These are phyloP conservation scores for Phocoena phocoena DNA, from an alignment of 2,113 vertebrate genomes.

Conservation along the genomic window DNA sequence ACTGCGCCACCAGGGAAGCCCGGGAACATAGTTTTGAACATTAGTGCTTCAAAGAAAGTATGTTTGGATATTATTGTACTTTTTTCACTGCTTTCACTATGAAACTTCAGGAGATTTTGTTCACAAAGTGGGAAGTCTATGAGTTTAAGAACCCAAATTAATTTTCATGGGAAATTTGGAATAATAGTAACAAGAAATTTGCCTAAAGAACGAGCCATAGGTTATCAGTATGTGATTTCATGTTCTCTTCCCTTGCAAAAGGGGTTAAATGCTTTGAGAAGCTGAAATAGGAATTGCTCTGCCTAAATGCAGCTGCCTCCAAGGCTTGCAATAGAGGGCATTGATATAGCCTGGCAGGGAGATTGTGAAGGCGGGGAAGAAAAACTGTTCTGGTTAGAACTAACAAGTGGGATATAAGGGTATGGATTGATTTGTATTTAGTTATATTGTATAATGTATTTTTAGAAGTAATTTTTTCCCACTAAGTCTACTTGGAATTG, in stretches of 20 bases:
- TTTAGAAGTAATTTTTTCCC: neutral
- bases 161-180: conserved; percentile 39
- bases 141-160: conserved; percentile 37
- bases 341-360: neutral
- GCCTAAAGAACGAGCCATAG: neutral
- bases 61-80: neutral
- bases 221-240: conserved; percentile 1
- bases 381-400: neutral
- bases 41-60: conserved; percentile 33
- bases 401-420: neutral
- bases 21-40: neutral
- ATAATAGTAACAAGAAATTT: neutral
- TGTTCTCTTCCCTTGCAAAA: conserved; percentile 10
- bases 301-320: neutral
- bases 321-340: neutral
- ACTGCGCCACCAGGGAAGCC: too few species aligned
- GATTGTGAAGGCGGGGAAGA: neutral
- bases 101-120: conserved; percentile 36
- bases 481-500: neutral
- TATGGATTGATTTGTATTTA: neutral
- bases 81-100: neutral
- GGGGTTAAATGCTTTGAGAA: neutral
- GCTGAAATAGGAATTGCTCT: conserved; percentile 14
- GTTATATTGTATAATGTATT: neutral
- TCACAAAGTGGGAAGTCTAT: neutral